Percentiles rank a stretch among this genome's conserved stretches.
Conservation (phyloP, 2,888 invertebrate species). For the Pristionchus mayeri region DNA sequence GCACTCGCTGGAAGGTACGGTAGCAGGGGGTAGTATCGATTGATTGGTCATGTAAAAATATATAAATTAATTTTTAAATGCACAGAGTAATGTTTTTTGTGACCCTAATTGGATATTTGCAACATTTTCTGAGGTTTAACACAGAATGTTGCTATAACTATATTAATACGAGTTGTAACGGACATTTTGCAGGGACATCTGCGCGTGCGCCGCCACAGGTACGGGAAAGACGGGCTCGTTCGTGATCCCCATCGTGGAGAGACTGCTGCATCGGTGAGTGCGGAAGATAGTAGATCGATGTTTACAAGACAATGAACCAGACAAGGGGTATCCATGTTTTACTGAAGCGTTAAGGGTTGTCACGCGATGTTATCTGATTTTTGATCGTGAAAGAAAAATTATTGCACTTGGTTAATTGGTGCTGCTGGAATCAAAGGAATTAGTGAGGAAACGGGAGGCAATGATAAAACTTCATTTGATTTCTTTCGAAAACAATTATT, state of each 20-base stretch:
- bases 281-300: neutral
- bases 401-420: neutral
- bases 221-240: slow-evolving; percentile 96
- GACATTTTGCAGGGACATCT: slow-evolving; percentile 83
- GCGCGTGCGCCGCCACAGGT: slow-evolving; percentile 98
- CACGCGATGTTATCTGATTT: neutral
- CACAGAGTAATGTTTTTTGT: too few relatives aligned
- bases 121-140: too few relatives aligned
- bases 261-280: slow-evolving; percentile 85
- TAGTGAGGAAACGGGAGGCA: too few relatives aligned
- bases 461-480: too few relatives aligned
- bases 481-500: neutral
- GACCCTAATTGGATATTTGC: too few relatives aligned
- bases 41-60: too few relatives aligned
- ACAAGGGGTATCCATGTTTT: too few relatives aligned
- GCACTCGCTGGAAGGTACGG: slow-evolving; percentile 84
- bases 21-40: neutral
- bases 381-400: neutral
- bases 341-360: too few relatives aligned
- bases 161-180: neutral
- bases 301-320: neutral
- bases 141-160: neutral
- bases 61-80: too few relatives aligned
- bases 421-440: too few relatives aligned
- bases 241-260: slow-evolving; percentile 95